Percentiles rank a stretch among this genome's conserved stretches.
Conservation (phyloP, 2,113 vertebrate species). For the Megaceryle torquata region DNA sequence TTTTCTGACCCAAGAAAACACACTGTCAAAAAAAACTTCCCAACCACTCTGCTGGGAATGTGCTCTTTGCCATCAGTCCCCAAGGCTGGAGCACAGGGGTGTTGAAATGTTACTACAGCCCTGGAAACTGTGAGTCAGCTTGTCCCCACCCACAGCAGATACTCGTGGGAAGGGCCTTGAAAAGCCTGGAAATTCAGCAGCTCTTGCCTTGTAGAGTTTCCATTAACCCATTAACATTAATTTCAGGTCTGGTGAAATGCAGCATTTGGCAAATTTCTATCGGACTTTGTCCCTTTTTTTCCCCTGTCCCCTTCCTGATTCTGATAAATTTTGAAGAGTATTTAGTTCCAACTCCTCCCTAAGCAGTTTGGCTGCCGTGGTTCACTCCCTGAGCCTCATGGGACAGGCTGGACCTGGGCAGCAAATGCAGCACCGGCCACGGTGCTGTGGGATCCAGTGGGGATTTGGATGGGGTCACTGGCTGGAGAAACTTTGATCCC, state of each 20-base stretch:
- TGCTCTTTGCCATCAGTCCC: constrained; percentile 58
- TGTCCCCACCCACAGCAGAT: constrained; percentile 63
- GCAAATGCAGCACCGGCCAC: neutral
- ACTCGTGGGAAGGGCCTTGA: constrained; percentile 57
- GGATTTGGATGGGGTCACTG: neutral
- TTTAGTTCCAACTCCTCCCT: neutral
- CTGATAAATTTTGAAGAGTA: neutral
- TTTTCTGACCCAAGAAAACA: constrained; percentile 34
- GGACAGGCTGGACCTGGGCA: neutral
- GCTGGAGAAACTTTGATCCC: neutral
- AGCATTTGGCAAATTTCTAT: rapidly evolving
- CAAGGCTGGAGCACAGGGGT: constrained; percentile 45
- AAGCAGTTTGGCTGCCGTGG: neutral
- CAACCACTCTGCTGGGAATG: constrained; percentile 43
- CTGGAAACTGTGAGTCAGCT: constrained; percentile 68
- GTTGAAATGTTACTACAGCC: constrained; percentile 58
- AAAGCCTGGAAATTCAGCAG: constrained; percentile 38
- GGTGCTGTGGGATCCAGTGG: rapidly evolving
- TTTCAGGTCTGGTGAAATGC: neutral
- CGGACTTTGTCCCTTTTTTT: rapidly evolving
- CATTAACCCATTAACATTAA: constrained; percentile 48
- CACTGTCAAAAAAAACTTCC: neutral
- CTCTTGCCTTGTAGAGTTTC: neutral
- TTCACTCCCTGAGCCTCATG: rapidly evolving
- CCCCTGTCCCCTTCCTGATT: neutral